Evolutionary conservation across 2,888 invertebrate species (phyloP).

Genomic region (Nomada goodeniana): DNA sequence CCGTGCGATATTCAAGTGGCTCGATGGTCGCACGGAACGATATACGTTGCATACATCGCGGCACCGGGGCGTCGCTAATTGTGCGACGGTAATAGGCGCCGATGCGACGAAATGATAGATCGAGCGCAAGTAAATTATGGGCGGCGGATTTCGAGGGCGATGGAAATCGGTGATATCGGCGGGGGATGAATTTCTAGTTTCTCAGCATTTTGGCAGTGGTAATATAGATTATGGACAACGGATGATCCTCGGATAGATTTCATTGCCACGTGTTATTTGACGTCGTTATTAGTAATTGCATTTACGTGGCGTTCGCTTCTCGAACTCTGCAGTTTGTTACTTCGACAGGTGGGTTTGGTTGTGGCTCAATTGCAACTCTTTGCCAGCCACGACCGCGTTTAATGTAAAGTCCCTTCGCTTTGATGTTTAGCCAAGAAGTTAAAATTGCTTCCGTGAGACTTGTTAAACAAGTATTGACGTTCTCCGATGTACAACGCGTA

Average conservation of each 20-base stretch:
- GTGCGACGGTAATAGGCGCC: not conserved
- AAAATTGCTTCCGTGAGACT: constrained; percentile 15
- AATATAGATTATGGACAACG: too few relatives aligned
- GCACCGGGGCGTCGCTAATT: not conserved
- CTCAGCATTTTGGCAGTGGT: too few relatives aligned
- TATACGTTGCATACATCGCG: not conserved
- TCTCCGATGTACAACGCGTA: constrained; percentile 11
- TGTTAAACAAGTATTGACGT: constrained; percentile 6
- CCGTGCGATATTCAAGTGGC: not conserved
- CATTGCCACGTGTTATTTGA: too few relatives aligned
- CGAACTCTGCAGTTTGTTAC: not conserved
- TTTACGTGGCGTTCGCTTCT: not conserved
- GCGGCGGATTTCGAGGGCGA: not conserved
- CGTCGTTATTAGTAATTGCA: not conserved
- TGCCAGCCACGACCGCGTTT: not conserved
- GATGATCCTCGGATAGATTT: too few relatives aligned
- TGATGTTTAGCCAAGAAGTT: constrained; percentile 16
- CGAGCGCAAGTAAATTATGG: not conserved
- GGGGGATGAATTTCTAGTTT: not conserved
- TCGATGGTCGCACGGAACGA: not conserved
- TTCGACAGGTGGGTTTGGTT: not conserved
- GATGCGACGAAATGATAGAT: not conserved
- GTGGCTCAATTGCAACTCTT: constrained; percentile 2
- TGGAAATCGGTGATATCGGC: not conserved
- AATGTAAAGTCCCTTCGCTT: constrained; percentile 16